Evolutionary conservation across 2,113 vertebrate genomes (phyloP), one percentile per base, ranked within the genome.

Genomic region (Pipa parva): DNA sequence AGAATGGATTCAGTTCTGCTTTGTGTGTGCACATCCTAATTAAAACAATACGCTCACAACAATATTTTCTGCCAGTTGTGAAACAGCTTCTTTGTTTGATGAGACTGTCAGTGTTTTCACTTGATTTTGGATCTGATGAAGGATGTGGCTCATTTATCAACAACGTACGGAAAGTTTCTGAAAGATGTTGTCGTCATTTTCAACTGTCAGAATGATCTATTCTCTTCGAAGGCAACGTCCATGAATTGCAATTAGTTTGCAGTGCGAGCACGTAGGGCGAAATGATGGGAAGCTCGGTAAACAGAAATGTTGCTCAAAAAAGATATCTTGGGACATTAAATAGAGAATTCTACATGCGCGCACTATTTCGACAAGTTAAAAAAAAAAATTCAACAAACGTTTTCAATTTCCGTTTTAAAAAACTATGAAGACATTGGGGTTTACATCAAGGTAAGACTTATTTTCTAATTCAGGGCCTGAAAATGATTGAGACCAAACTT

Each of bases 141-240:
- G 50, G 45, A 28, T 31, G 24, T 31, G 46, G 33, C 52, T 69
- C 57, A 63, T 71, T 74, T 63, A 69, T 74, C 71, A 67, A 61
- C 25, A 36, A 45, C 27, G 48, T 51, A 58, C 52, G 33, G 26
- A 36, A 36, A 61, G 36, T 57, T 36, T 68, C 42, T 59, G 31
- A 74, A 59, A 72, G 46, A 73, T 71, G 57, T 22, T 71, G 63
- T 56, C 50, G 51, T 70, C 72, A 72, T 72, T 71, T 61, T 48
- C 55, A 50, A 45, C 62, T 73, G 75, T 73, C 73, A 72, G 33
- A 36, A 72, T 74, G 72, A 77, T 73, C 21, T 71, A 63, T 73
- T 49, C 66, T 61, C 48, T 36, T 11, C 12, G 49, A 11, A 13
- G 15, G 24, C 15, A 36, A 48, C 18, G n/a, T 18, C 28, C 54